Evolutionary conservation across 2,113 vertebrate species (phyloP).

Genomic region (Psammodynastes pulverulentus): DNA sequence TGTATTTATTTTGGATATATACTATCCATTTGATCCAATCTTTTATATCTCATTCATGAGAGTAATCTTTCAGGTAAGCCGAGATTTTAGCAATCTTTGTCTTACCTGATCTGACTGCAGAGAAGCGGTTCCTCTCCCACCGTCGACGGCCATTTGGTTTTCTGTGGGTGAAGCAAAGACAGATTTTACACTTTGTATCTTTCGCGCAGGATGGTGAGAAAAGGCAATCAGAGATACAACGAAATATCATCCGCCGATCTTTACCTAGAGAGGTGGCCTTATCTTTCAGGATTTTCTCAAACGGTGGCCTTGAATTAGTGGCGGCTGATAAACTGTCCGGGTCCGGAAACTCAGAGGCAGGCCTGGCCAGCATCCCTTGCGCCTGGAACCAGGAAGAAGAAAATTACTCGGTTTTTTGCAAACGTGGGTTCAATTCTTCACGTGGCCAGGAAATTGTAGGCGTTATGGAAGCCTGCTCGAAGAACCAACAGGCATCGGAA

Average conservation of each 20-base stretch:
- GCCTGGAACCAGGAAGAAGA: not conserved
- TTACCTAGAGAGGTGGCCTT: not conserved
- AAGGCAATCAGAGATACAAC: not conserved
- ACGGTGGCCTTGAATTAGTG: not conserved
- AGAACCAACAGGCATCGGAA: not conserved
- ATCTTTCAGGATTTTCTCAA: not conserved
- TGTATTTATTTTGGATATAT: too few species aligned
- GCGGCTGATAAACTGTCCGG: not conserved
- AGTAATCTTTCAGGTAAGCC: too few species aligned
- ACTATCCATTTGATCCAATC: too few species aligned
- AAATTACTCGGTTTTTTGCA: not conserved
- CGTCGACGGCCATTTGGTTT: not conserved
- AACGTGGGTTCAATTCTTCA: not conserved
- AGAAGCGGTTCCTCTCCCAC: not conserved
- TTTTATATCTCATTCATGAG: too few species aligned
- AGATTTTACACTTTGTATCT: not conserved
- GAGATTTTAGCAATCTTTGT: not conserved
- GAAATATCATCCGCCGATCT: not conserved
- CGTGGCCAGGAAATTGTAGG: not conserved
- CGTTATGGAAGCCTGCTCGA: not conserved
- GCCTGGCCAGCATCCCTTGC: not conserved
- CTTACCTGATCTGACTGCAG: not conserved
- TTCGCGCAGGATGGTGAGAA: not conserved
- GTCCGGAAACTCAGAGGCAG: not conserved
- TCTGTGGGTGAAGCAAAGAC: not conserved